Evolutionary conservation across 2,113 vertebrate species (phyloP), one percentile per base, ranked within the genome.

Genomic region (Polyodon spathula): DNA sequence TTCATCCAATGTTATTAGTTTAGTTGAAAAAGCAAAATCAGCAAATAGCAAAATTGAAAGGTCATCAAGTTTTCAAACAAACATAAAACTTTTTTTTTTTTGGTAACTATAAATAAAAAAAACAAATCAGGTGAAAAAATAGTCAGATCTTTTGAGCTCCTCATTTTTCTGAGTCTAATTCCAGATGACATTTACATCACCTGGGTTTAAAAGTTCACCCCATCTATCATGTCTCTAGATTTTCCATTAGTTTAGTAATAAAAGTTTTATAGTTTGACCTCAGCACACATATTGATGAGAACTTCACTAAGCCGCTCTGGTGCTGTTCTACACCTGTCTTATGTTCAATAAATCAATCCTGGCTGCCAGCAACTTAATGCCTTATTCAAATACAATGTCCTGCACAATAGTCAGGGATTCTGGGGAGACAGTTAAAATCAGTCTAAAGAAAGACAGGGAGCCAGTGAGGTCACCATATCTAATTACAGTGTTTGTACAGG

Each of bases 321-420:
- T 60, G 10, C 7, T 71, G 54, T 70, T 64, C 4, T 63, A 8
- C 4, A 59, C 11, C 8, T 66, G 46, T 16, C 8, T 6, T 40
- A 17, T 61, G 40, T 27, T 72, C 51, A 60, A 2, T 66, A 70
- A 56, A 69, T 68, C 48, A 61, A 70, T 63, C 40, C 41, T 11
- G 1, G 12, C 16, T 60, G 12, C 12, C 5, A 67, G 53, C 71
- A 73, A 70, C 5, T 8, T 40, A 46, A 63, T 11, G 12, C 0
- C 15, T 65, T 60, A 69, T 67, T 65, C 27, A 63, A 53, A 68
- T 8, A 66, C 3, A 62, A 63, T n/a, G 4, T 2, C 62, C 15
- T 43, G 62, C 1, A 12, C 16, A 27, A 27, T 54, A 50, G 4
- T 17, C 10, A 62, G 61, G 48, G 57, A 64, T 60, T 41, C 3